A percentile compares a stretch with the other conserved stretches of the same genome.
Evolutionary conservation across 2,113 vertebrate genomes (phyloP).

Genomic region (Myotis lucifugus): DNA sequence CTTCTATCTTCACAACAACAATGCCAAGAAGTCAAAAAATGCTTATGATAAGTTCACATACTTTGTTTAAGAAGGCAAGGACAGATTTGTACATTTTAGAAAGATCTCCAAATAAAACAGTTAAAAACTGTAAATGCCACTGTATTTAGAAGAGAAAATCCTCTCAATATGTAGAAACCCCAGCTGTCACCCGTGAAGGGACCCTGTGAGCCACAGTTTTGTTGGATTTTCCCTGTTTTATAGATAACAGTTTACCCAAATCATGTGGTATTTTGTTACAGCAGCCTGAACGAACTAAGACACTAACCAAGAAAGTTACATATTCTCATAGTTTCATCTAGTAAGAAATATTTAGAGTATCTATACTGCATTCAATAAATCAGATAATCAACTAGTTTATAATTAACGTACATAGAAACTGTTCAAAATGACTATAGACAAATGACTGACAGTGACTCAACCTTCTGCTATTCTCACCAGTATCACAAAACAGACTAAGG

Average conservation of each 20-base stretch:
- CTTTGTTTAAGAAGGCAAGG: neutral
- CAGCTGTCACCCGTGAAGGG: neutral
- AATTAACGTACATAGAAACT: neutral
- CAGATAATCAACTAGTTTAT: neutral
- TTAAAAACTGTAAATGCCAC: neutral
- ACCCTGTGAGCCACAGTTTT: neutral
- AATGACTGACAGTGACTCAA: neutral
- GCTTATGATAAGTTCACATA: neutral
- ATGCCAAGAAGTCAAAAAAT: neutral
- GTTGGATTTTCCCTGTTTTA: neutral
- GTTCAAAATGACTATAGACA: neutral
- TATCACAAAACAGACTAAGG: neutral
- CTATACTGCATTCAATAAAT: neutral
- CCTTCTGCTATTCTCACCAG: neutral
- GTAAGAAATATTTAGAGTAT: neutral
- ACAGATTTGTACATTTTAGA: neutral
- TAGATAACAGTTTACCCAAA: neutral
- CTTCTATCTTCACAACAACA: neutral
- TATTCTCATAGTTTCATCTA: neutral
- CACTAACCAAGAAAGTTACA: neutral
- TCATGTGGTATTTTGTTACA: no score
- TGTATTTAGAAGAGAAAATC: slow-evolving; percentile 13
- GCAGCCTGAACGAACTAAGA: neutral
- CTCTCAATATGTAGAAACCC: neutral
- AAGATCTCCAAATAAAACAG: neutral